Evolutionary conservation across 2,888 invertebrate species (phyloP).

Genomic region (Ametastegia equiseti): DNA sequence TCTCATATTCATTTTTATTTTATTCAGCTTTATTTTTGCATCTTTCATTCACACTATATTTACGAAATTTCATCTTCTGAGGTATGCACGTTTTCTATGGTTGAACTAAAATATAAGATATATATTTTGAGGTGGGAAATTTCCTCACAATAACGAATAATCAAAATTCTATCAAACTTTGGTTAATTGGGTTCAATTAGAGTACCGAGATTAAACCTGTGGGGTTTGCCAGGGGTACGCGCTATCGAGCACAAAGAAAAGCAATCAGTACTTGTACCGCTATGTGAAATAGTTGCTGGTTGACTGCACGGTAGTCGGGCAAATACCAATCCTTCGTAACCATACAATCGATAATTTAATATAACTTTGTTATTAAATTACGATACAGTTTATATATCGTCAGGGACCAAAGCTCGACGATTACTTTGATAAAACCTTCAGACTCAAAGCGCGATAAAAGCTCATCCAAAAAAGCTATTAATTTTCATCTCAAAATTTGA

Average conservation of each 20-base stretch:
- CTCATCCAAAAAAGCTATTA: too few relatives aligned
- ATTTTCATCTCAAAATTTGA: too few relatives aligned
- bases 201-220: background rate
- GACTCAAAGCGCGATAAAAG: too few relatives aligned
- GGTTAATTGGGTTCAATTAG: background rate
- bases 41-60: background rate
- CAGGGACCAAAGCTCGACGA: background rate
- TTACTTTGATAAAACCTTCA: background rate
- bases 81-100: too few relatives aligned
- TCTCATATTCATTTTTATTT: background rate
- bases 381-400: background rate
- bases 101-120: too few relatives aligned
- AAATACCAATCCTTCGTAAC: background rate
- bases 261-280: constrained; percentile 15
- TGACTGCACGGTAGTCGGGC: background rate
- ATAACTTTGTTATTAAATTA: constrained; percentile 24
- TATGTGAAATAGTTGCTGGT: constrained; percentile 17
- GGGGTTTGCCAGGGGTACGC: background rate
- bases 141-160: background rate
- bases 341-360: background rate
- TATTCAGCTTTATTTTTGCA: background rate
- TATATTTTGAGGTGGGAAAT: too few relatives aligned
- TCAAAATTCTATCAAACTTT: background rate
- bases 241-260: background rate
- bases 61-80: background rate